Evolutionary conservation across 2,888 invertebrate species (phyloP).

Genomic region (Spodoptera littoralis): DNA sequence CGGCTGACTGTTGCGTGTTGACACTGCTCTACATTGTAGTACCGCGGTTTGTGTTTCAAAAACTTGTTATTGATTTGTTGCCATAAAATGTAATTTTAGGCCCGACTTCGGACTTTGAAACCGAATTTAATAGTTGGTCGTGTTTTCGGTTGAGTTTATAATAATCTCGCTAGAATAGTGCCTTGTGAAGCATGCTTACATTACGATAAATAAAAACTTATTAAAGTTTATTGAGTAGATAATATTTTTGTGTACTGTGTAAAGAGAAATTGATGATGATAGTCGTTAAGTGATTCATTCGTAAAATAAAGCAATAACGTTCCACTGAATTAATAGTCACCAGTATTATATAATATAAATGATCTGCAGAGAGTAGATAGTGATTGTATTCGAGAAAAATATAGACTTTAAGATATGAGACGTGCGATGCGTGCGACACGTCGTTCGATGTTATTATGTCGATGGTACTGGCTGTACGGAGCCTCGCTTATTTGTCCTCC

Average conservation of each 20-base stretch:
- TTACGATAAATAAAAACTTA: constrained; percentile 70
- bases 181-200: constrained; percentile 88
- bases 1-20: constrained; percentile 68
- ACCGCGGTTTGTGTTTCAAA: constrained; percentile 65
- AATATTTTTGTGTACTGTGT: constrained; percentile 82
- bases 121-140: constrained; percentile 86
- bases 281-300: constrained; percentile 60
- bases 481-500: constrained; percentile 40
- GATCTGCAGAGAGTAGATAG: constrained; percentile 66
- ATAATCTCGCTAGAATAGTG: constrained; percentile 87
- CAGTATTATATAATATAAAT: constrained; percentile 75
- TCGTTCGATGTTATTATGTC: constrained; percentile 37
- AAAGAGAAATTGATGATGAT: constrained; percentile 65
- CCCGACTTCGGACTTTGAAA: constrained; percentile 82
- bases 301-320: constrained; percentile 83
- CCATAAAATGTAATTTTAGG: constrained; percentile 83
- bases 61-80: constrained; percentile 77
- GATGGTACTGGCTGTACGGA: constrained; percentile 38
- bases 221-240: constrained; percentile 73
- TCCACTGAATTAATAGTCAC: constrained; percentile 73
- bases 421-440: background rate
- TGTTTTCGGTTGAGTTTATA: constrained; percentile 74
- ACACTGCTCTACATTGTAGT: constrained; percentile 64
- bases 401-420: constrained; percentile 55
- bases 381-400: constrained; percentile 62